Conservation (phyloP, 2,113 vertebrate genomes). For the Chionodraco myersi region DNA sequence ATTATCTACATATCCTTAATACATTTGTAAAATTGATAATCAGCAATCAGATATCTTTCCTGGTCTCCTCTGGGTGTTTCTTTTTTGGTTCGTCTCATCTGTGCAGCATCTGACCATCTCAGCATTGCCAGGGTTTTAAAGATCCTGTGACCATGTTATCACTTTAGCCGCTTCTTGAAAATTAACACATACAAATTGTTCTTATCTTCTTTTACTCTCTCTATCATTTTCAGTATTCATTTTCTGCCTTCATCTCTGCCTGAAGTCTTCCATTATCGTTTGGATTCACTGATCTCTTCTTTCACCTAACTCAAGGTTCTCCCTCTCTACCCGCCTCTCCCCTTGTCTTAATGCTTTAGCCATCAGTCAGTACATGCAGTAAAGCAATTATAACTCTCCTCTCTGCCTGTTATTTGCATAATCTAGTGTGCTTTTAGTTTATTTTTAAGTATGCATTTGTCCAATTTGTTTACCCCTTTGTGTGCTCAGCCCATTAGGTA, state of each 20-base stretch:
- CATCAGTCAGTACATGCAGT: slow-evolving; percentile 7
- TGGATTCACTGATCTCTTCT: slow-evolving; percentile 37
- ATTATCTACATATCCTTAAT: not conserved
- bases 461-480: slow-evolving; percentile 16
- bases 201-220: not conserved
- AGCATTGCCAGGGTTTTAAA: not conserved
- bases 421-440: slow-evolving; percentile 22
- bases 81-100: not conserved
- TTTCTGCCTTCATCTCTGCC: slow-evolving; percentile 21
- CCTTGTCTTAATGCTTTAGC: not conserved
- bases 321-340: not conserved
- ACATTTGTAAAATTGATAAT: too few relatives aligned
- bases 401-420: slow-evolving; percentile 6
- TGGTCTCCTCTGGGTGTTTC: not conserved
- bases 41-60: not conserved
- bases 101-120: not conserved
- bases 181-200: not conserved
- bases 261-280: slow-evolving; percentile 35
- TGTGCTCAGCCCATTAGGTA: slow-evolving; percentile 7
- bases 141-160: not conserved
- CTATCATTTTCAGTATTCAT: slow-evolving; percentile 23
- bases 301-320: slow-evolving; percentile 58
- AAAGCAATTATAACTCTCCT: slow-evolving; percentile 19
- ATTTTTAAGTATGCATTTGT: slow-evolving; percentile 22
- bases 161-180: not conserved